Evolutionary conservation across 2,888 invertebrate species (phyloP), one percentile per base, ranked within the genome.

Genomic region (Stenchaetothrips biformis): DNA sequence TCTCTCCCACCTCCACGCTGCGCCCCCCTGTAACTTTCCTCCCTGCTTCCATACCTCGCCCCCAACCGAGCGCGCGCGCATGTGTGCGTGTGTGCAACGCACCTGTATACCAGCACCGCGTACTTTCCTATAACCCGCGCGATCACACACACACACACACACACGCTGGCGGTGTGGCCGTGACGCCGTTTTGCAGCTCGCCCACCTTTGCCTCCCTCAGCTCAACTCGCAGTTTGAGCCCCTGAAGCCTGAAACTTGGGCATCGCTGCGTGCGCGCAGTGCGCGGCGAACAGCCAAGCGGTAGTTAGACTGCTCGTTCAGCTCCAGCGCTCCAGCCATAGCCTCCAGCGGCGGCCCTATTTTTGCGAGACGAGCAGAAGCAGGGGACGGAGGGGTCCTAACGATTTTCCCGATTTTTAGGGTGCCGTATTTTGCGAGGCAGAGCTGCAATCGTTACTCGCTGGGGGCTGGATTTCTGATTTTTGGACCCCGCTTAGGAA

Each of bases 241-340:
- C 21, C 67, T 74, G 25, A 74, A 74, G 25, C 21, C 67, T 74
- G 25, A 74, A 74, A 74, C 67, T 74, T 74, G 67, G 67, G 67
- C 25, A 74, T 74, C 67, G 67, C 67, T 37, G 37, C 37, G 37
- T 37, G 37, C 37, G 21, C 11, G 8, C 59, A 13, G 59, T 59
- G 59, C 18, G 59, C 18, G 37, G 37, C 37, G 37, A 37, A 37
- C 37, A 37, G 37, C 37, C 37, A 37, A 37, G 37, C 37, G 37
- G 37, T 37, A 37, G 37, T 37, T 37, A 37, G 37, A 37, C 37
- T 37, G 37, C 37, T 37, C 37, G 37, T 37, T 37, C 37, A 37
- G 37, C 37, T 37, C 37, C 37, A 37, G 37, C 37, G n/a, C 37
- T 37, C n/a, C 37, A 37, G 37, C 37, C 37, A 1, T 4, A 37